phyloP scores from a whole-genome alignment of 1,140 invertebrate genomes.

The Zaprionus capensis region DNA sequence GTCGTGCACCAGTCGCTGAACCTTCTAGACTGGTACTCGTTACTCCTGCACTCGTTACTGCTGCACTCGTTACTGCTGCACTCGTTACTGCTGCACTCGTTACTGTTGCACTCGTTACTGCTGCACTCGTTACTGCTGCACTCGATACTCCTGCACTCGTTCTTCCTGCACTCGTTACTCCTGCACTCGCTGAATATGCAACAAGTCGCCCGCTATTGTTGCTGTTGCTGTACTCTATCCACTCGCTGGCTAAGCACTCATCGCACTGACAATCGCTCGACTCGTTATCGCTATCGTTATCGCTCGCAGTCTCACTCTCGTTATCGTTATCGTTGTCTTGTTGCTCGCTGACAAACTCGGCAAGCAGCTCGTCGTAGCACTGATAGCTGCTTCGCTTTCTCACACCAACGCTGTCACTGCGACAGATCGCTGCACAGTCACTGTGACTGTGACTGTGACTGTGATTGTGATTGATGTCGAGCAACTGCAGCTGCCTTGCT shows the following conservation, averaged over 20 bases:
- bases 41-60: neutral
- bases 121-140: neutral
- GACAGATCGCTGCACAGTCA: neutral
- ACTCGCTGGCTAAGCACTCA: constrained; percentile 62
- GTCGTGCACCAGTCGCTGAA: too few relatives aligned
- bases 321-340: constrained; percentile 43
- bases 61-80: neutral
- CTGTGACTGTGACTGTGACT: neutral
- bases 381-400: constrained; percentile 45
- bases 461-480: constrained; percentile 38
- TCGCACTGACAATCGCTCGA: constrained; percentile 49
- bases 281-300: constrained; percentile 8
- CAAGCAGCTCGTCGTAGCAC: constrained; percentile 79
- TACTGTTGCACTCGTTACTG: neutral
- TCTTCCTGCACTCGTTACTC: neutral
- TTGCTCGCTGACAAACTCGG: constrained; percentile 72
- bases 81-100: neutral
- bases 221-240: constrained; percentile 20
- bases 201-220: constrained; percentile 20
- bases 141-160: neutral
- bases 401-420: neutral
- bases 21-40: neutral
- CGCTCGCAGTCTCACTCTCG: constrained; percentile 19
- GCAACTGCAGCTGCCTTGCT: constrained; percentile 63
- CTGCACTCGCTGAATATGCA: neutral